A percentile compares a stretch with the other conserved stretches of the same genome.
Conservation (phyloP, 2,797 vertebrate species). For the Cyclura pinguis region DNA sequence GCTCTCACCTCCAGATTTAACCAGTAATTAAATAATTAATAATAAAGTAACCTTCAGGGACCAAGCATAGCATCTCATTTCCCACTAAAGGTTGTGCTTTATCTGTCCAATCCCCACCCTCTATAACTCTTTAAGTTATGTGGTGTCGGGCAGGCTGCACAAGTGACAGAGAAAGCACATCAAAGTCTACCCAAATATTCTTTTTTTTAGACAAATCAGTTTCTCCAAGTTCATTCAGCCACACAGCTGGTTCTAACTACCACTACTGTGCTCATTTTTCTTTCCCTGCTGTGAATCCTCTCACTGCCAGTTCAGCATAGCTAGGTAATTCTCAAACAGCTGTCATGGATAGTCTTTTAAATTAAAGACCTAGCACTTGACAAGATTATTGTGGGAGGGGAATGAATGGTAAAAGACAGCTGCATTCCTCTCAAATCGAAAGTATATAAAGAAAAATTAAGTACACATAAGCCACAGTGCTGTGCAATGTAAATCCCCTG, state of each 20-base stretch:
- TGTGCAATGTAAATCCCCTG: neutral
- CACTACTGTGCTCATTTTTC: neutral
- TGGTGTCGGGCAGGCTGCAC: neutral
- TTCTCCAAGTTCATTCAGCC: conserved; percentile 17
- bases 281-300: conserved; percentile 21
- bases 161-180: neutral
- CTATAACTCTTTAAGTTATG: neutral
- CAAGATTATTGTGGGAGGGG: neutral
- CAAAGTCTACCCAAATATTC: neutral
- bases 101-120: neutral
- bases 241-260: conserved; percentile 32
- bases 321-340: conserved; percentile 40
- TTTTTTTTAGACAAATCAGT: conserved; percentile 6
- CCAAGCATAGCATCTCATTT: neutral
- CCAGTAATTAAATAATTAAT: neutral
- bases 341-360: conserved; percentile 32
- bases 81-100: neutral
- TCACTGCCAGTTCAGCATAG: conserved; percentile 34
- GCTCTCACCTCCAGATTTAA: neutral
- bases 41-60: neutral
- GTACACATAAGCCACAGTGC: neutral
- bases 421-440: neutral
- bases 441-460: conserved; percentile 34
- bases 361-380: conserved; percentile 28
- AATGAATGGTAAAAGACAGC: neutral